phyloP scores from a whole-genome alignment of 2,888 invertebrate species.

The Imbricaverruca yamaguchii region DNA sequence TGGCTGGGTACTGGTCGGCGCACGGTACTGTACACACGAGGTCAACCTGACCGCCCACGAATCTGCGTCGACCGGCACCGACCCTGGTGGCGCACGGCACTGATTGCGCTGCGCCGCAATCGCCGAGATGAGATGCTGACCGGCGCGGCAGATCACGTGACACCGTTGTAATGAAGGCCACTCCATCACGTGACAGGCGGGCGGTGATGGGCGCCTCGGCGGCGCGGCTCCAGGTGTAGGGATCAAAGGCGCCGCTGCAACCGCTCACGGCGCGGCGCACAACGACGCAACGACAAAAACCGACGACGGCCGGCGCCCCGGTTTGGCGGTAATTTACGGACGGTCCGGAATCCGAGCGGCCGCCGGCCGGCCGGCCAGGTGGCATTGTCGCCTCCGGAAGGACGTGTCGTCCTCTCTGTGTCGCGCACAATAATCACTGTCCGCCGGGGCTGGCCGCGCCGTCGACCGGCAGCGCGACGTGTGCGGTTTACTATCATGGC shows the following conservation, averaged over 20 bases:
- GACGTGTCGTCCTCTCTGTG: background rate
- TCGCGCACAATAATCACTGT: background rate
- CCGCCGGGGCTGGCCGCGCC: background rate
- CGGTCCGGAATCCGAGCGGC: background rate
- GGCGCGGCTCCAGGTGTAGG: background rate
- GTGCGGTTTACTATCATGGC: background rate
- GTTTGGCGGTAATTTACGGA: background rate
- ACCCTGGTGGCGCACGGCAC: background rate
- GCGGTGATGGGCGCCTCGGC: background rate
- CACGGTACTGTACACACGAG: no score
- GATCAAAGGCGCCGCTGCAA: background rate
- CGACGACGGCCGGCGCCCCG: background rate
- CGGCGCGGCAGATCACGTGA: background rate
- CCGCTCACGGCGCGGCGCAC: background rate
- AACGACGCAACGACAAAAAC: background rate
- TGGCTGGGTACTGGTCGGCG: no score
- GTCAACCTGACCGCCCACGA: no score
- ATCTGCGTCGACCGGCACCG: no score
- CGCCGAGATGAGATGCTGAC: background rate
- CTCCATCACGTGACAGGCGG: conserved; percentile 13
- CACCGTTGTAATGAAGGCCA: conserved; percentile 3
- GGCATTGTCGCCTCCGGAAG: background rate
- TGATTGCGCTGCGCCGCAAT: background rate
- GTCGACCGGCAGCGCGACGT: background rate
- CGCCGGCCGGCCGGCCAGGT: background rate